Evolutionary conservation across 1,140 invertebrate genomes (phyloP).

Genomic region (Stenopsyche tienmushanensis): DNA sequence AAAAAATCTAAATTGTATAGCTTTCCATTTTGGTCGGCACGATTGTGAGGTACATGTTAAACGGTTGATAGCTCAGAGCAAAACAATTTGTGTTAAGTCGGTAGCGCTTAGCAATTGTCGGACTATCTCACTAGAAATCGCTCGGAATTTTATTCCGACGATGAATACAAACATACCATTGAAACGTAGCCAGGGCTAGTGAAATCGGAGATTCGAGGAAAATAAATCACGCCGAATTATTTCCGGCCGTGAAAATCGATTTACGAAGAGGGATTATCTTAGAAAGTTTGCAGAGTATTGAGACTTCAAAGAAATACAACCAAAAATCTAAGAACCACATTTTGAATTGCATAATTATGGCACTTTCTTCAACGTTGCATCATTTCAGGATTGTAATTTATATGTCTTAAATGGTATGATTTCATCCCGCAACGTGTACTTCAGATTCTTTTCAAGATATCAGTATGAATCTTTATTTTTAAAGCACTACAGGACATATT

Average conservation of each 20-base stretch:
- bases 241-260: too few species aligned
- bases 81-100: conserved; percentile 39
- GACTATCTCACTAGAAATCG: conserved; percentile 35
- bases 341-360: too few species aligned
- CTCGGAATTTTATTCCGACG: conserved; percentile 36
- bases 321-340: too few species aligned
- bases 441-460: too few species aligned
- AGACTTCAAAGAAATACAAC: neutral
- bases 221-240: too few species aligned
- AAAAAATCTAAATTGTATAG: conserved; percentile 25
- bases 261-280: too few species aligned
- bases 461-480: too few species aligned
- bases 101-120: conserved; percentile 40
- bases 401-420: too few species aligned
- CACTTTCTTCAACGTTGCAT: too few species aligned
- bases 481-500: too few species aligned
- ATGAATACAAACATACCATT: conserved; percentile 10
- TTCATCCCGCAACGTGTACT: too few species aligned
- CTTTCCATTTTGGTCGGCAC: conserved; percentile 37
- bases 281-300: conserved; percentile 1
- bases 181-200: conserved; percentile 11
- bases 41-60: conserved; percentile 33
- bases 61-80: conserved; percentile 36
- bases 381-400: too few species aligned
- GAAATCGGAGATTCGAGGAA: conserved; percentile 11